phyloP scores from a whole-genome alignment of 2,797 vertebrate genomes.

The Arnoldichthys spilopterus region DNA sequence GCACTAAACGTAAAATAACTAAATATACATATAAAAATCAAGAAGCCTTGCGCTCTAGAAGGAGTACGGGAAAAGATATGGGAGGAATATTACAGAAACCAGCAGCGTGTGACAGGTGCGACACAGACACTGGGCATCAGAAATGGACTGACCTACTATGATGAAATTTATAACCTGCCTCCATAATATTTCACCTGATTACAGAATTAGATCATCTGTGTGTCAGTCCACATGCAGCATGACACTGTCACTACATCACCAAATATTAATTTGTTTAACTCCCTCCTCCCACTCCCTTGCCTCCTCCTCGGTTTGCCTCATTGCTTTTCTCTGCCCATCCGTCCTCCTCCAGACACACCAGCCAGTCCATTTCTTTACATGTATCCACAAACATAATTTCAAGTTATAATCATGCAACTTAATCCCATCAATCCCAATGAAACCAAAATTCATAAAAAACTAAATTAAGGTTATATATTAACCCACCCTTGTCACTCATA shows the following conservation, averaged over 20 bases:
- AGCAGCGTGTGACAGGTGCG: not conserved
- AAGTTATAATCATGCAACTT: not conserved
- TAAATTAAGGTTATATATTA: not conserved
- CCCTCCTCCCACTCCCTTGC: slow-evolving; percentile 15
- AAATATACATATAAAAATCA: not conserved
- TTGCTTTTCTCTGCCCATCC: slow-evolving; percentile 28
- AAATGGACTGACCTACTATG: slow-evolving; percentile 21
- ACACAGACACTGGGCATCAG: not conserved
- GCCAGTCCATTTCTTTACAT: slow-evolving; percentile 22
- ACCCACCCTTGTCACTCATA: slow-evolving; percentile 9
- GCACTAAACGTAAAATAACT: not conserved
- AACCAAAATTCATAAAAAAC: not conserved
- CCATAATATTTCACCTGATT: slow-evolving; percentile 42
- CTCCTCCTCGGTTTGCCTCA: slow-evolving; percentile 2
- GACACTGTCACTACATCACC: slow-evolving; percentile 42
- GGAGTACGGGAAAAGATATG: not conserved
- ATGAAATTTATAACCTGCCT: slow-evolving; percentile 41
- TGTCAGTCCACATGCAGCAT: slow-evolving; percentile 32
- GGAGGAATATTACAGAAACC: not conserved
- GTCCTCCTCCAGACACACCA: slow-evolving; percentile 5
- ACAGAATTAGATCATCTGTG: slow-evolving; percentile 31
- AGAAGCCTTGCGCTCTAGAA: not conserved
- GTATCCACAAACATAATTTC: slow-evolving; percentile 8
- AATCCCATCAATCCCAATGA: not conserved
- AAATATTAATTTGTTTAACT: slow-evolving; percentile 38